phyloP scores from a whole-genome alignment of 2,888 invertebrate species.

The Trissolcus japonicus region DNA sequence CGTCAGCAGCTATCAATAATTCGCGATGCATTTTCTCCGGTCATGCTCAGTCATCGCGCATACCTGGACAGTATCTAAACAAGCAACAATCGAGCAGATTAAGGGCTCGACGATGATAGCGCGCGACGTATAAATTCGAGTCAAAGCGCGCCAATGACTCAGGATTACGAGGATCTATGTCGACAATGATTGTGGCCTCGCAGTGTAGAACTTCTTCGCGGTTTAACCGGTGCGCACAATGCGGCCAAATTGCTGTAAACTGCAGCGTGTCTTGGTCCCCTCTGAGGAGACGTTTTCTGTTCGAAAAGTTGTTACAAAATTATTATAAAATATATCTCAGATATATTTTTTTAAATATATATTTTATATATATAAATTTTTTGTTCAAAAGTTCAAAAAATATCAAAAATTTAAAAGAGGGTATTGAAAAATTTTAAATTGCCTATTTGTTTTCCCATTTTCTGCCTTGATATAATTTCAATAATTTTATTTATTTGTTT shows the following conservation, averaged over 20 bases:
- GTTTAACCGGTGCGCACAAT: constrained; percentile 56
- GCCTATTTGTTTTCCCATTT: too few species aligned
- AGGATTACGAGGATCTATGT: constrained; percentile 57
- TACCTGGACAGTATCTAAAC: constrained; percentile 43
- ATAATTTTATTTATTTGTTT: too few species aligned
- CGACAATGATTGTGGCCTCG: constrained; percentile 38
- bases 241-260: constrained; percentile 56
- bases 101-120: constrained; percentile 48
- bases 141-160: constrained; percentile 56
- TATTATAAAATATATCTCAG: too few species aligned
- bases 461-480: too few species aligned
- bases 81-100: constrained; percentile 53
- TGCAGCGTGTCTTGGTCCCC: constrained; percentile 31
- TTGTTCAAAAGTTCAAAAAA: too few species aligned
- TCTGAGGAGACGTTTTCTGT: background rate
- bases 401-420: too few species aligned
- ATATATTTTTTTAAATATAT: too few species aligned
- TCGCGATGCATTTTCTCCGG: constrained; percentile 33
- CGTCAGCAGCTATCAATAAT: constrained; percentile 36
- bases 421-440: too few species aligned
- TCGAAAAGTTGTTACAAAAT: too few species aligned
- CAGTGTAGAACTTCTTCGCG: constrained; percentile 45
- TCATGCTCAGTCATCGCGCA: constrained; percentile 52
- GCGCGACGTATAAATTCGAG: constrained; percentile 45
- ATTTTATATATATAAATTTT: too few species aligned